Percentiles rank a stretch among this genome's conserved stretches.
Conservation (phyloP, 2,888 invertebrate genomes). For the Hirtodrosophila alboralis region DNA sequence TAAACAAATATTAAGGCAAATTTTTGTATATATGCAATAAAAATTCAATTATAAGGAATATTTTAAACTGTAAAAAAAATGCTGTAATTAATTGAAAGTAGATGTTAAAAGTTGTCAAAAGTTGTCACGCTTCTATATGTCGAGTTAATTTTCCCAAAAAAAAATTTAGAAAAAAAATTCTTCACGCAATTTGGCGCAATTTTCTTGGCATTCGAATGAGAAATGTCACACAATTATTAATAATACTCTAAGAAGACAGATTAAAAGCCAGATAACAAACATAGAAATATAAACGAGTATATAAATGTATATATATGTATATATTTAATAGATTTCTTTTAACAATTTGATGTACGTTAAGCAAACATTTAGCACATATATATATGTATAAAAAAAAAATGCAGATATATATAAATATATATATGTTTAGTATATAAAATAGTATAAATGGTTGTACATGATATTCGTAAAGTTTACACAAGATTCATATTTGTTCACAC, state of each 20-base stretch:
- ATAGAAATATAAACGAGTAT: slow-evolving; percentile 11
- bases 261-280: slow-evolving; percentile 4
- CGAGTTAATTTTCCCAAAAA: slow-evolving; percentile 50
- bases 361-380: slow-evolving; percentile 29
- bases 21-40: too few species aligned
- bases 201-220: slow-evolving; percentile 19
- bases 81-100: slow-evolving; percentile 10
- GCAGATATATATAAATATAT: slow-evolving; percentile 19
- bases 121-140: slow-evolving; percentile 46
- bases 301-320: slow-evolving; percentile 9
- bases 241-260: slow-evolving; percentile 39
- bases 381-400: slow-evolving; percentile 25
- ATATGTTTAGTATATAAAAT: too few species aligned
- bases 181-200: slow-evolving; percentile 56
- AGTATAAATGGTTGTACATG: slow-evolving; percentile 26
- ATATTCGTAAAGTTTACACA: slow-evolving; percentile 48
- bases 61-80: neutral
- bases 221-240: slow-evolving; percentile 33
- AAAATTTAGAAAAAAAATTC: slow-evolving; percentile 18
- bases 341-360: slow-evolving; percentile 56
- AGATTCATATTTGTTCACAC: slow-evolving; percentile 47
- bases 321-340: slow-evolving; percentile 57
- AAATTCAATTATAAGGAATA: too few species aligned
- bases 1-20: too few species aligned
- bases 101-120: slow-evolving; percentile 32